Conservation (phyloP, 2,113 vertebrate genomes). For the Chaetops frenatus region DNA sequence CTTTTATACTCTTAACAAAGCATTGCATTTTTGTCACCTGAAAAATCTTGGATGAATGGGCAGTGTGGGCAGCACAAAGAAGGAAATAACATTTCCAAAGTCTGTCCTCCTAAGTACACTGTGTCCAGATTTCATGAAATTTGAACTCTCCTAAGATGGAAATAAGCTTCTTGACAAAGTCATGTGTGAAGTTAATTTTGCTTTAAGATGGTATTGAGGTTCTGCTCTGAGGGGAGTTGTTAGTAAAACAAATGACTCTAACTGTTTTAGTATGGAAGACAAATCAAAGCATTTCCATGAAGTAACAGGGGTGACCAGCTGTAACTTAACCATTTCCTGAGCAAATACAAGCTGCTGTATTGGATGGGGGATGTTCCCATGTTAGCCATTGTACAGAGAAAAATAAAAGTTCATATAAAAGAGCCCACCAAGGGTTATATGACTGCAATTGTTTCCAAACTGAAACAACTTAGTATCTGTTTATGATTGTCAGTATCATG, state of each 20-base stretch:
- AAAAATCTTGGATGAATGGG: background rate
- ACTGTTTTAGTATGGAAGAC: slow-evolving; percentile 64
- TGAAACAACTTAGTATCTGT: slow-evolving; percentile 69
- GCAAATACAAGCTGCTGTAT: slow-evolving; percentile 52
- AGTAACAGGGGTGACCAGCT: slow-evolving; percentile 44
- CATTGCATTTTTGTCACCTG: background rate
- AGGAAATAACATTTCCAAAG: background rate
- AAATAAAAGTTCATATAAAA: slow-evolving; percentile 72
- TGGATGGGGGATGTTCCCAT: slow-evolving; percentile 42
- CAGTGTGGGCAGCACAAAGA: background rate
- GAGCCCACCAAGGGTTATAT: slow-evolving; percentile 71
- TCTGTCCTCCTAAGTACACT: background rate
- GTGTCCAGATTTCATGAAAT: background rate
- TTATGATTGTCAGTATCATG: slow-evolving; percentile 71
- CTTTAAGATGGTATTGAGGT: slow-evolving; percentile 23
- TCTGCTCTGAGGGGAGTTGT: slow-evolving; percentile 58
- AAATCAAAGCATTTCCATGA: slow-evolving; percentile 66
- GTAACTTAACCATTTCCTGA: slow-evolving; percentile 70
- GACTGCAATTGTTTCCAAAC: slow-evolving; percentile 68
- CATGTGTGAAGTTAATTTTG: slow-evolving; percentile 63
- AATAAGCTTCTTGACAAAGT: slow-evolving; percentile 53
- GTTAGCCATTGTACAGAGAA: slow-evolving; percentile 61
- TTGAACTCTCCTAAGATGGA: background rate
- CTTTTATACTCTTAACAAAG: background rate
- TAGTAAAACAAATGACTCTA: slow-evolving; percentile 65